A percentile compares a stretch with the other conserved stretches of the same genome.
Conservation (phyloP, 2,113 vertebrate species). For the Silurus glanis region DNA sequence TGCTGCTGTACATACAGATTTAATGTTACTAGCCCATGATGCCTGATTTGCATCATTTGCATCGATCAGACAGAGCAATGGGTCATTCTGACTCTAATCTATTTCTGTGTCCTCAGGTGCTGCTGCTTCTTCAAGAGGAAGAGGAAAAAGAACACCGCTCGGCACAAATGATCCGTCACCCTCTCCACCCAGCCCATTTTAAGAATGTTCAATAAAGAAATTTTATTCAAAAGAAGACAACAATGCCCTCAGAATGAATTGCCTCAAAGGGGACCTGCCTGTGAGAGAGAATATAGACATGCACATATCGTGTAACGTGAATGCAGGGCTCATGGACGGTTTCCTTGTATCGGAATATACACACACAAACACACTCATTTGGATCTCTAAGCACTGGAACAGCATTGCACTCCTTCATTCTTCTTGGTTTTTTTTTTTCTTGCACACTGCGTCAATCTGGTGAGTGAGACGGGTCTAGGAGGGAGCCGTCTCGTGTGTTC, state of each 20-base stretch:
- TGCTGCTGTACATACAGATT: slow-evolving; percentile 7
- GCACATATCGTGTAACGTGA: slow-evolving; percentile 45
- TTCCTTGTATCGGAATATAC: slow-evolving; percentile 54
- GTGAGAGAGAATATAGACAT: slow-evolving; percentile 41
- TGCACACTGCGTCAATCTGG: slow-evolving; percentile 8
- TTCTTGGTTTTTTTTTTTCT: slow-evolving; percentile 26
- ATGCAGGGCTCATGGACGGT: slow-evolving; percentile 31
- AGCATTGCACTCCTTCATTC: slow-evolving; percentile 63
- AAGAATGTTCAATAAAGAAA: slow-evolving; percentile 48
- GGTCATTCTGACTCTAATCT: neutral
- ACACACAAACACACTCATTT: slow-evolving; percentile 51
- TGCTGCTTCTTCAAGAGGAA: slow-evolving; percentile 99
- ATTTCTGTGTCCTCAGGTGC: slow-evolving; percentile 84
- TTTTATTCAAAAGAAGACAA: slow-evolving; percentile 44
- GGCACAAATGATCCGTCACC: slow-evolving; percentile 87
- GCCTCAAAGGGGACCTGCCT: slow-evolving; percentile 50
- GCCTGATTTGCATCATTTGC: slow-evolving; percentile 7
- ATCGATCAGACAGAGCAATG: neutral
- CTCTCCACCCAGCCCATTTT: slow-evolving; percentile 34
- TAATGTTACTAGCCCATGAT: neutral
- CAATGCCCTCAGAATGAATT: slow-evolving; percentile 56
- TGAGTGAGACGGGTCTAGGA: slow-evolving; percentile 24
- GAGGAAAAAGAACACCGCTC: slow-evolving; percentile 95
- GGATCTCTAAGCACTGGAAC: slow-evolving; percentile 55
- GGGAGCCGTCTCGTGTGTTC: slow-evolving; percentile 13